Conservation (phyloP, 2,888 invertebrate species). For the Flexamia atlantica region DNA sequence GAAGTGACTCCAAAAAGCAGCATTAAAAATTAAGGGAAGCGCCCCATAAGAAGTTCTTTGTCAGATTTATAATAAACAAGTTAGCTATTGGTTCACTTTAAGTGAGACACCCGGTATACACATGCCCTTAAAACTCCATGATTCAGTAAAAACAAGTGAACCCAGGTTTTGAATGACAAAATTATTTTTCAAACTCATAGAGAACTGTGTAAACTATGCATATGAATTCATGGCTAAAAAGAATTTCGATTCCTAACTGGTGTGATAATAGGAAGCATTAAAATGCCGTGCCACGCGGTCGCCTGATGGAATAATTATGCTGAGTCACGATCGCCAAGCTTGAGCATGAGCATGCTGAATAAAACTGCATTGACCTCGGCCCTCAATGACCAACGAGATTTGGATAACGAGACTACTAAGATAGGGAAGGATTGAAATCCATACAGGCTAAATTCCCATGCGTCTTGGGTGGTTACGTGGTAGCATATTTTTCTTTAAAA, state of each 20-base stretch:
- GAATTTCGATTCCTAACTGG: neutral
- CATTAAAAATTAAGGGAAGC: no score
- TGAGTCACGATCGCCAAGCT: neutral
- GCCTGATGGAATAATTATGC: neutral
- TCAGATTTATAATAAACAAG: neutral
- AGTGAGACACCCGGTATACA: no score
- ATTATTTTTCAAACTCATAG: neutral
- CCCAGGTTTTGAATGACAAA: neutral
- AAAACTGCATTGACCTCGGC: neutral
- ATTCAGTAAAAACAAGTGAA: no score
- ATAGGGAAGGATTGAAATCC: neutral
- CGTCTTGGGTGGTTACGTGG: no score
- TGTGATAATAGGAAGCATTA: neutral
- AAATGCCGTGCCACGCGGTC: slow-evolving; percentile 12
- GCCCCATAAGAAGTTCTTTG: no score
- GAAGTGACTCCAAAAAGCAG: no score
- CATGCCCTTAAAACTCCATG: no score
- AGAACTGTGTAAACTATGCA: neutral
- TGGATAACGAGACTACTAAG: neutral
- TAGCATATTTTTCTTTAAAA: no score
- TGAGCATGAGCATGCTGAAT: neutral
- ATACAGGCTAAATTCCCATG: no score
- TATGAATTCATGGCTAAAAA: neutral
- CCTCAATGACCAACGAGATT: neutral
- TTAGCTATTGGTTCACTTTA: neutral